phyloP scores from a whole-genome alignment of 2,888 invertebrate species.

The Bursaphelenchus okinawaensis region DNA sequence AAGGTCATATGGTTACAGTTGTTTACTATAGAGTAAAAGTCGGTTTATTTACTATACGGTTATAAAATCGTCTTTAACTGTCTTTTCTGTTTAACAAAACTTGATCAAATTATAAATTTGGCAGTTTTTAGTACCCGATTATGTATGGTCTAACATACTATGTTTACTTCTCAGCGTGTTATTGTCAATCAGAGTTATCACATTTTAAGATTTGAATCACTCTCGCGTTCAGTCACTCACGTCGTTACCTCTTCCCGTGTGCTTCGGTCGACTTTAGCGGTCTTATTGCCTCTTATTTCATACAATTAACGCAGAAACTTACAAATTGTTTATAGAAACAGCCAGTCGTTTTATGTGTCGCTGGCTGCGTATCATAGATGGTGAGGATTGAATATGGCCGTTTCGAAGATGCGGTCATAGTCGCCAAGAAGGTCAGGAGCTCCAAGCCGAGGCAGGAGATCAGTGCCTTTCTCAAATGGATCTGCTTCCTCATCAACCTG shows the following conservation, averaged over 20 bases:
- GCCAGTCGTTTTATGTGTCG: not conserved
- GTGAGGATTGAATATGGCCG: constrained; percentile 27
- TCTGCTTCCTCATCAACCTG: constrained; percentile 54
- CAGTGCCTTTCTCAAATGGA: constrained; percentile 55
- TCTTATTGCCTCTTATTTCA: not conserved
- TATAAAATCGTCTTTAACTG: no score
- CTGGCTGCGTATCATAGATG: constrained; percentile 9
- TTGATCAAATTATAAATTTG: no score
- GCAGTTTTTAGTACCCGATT: no score
- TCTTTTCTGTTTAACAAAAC: no score
- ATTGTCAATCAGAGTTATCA: not conserved
- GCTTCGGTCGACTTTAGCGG: not conserved
- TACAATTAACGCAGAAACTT: not conserved
- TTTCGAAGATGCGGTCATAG: constrained; percentile 13
- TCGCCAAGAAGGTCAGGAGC: not conserved
- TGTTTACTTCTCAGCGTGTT: no score
- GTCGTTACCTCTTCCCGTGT: not conserved
- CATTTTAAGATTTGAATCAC: not conserved
- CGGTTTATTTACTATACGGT: no score
- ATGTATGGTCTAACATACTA: no score
- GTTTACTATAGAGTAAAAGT: no score
- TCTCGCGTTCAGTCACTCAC: not conserved
- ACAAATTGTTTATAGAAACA: not conserved
- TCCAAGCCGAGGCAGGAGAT: constrained; percentile 57
- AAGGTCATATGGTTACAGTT: no score